Evolutionary conservation across 2,113 vertebrate species (phyloP).

Genomic region (Limanda limanda): DNA sequence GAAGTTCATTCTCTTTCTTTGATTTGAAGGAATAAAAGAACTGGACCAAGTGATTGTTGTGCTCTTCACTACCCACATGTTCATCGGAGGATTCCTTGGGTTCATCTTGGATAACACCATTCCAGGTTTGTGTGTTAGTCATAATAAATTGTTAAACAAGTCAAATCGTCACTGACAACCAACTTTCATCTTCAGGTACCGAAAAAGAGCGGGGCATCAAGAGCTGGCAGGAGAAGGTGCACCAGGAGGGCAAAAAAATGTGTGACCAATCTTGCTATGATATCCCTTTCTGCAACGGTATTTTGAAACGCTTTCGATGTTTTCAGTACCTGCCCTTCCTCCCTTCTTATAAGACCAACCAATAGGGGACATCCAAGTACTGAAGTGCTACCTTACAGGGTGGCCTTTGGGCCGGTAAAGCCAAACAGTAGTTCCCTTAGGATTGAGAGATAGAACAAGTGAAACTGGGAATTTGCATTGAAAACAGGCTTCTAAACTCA

Average conservation of each 20-base stretch:
- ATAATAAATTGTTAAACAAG: too few species aligned
- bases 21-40: conserved; percentile 77
- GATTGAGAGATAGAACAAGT: neutral
- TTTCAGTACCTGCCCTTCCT: conserved; percentile 80
- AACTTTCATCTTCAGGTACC: conserved; percentile 59
- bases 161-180: neutral
- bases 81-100: conserved; percentile 84
- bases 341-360: conserved; percentile 61
- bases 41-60: conserved; percentile 83
- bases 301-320: conserved; percentile 63
- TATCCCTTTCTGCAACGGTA: conserved; percentile 68
- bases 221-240: conserved; percentile 67
- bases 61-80: conserved; percentile 85
- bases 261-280: conserved; percentile 78
- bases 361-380: conserved; percentile 17
- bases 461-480: neutral
- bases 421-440: neutral
- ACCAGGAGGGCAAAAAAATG: conserved; percentile 2
- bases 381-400: neutral
- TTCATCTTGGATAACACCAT: conserved; percentile 86
- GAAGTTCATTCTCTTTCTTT: conserved; percentile 6
- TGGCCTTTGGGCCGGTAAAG: neutral
- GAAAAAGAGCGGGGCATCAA: conserved; percentile 80
- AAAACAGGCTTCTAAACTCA: neutral
- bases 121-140: conserved; percentile 70